A percentile compares a stretch with the other conserved stretches of the same genome.
Conservation (phyloP, 1,140 invertebrate species). For the Steinernema feltiae region DNA sequence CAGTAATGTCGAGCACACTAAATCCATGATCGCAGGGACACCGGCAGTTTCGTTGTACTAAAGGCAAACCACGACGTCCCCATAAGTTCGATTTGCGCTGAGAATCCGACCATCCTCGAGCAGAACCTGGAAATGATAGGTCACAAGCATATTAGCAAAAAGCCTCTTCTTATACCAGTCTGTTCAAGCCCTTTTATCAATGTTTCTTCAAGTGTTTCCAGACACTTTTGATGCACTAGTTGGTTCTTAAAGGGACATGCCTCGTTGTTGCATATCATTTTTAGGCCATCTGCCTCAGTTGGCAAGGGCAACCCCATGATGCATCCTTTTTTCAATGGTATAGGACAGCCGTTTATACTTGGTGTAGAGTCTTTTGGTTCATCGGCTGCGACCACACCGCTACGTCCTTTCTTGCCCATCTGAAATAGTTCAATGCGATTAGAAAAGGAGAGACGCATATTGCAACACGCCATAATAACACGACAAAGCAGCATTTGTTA, state of each 20-base stretch:
- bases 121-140: neutral
- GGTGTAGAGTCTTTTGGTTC: neutral
- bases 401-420: neutral
- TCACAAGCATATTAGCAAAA: neutral
- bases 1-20: neutral
- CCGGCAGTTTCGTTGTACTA: slow-evolving; percentile 1
- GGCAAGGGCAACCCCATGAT: neutral
- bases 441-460: too few species aligned
- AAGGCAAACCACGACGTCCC: neutral
- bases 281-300: neutral
- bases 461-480: too few species aligned
- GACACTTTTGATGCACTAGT: neutral
- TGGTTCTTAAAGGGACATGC: neutral
- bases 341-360: neutral
- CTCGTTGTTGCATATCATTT: neutral
- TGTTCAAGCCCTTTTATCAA: slow-evolving; percentile 6
- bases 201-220: neutral
- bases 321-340: neutral
- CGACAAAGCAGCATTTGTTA: too few species aligned
- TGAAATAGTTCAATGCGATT: too few species aligned
- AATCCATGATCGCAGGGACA: neutral
- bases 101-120: neutral
- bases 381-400: neutral
- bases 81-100: neutral
- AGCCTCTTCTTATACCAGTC: neutral